Evolutionary conservation across 2,113 vertebrate species (phyloP), one percentile per base, ranked within the genome.

Genomic region (Barbus barbus): DNA sequence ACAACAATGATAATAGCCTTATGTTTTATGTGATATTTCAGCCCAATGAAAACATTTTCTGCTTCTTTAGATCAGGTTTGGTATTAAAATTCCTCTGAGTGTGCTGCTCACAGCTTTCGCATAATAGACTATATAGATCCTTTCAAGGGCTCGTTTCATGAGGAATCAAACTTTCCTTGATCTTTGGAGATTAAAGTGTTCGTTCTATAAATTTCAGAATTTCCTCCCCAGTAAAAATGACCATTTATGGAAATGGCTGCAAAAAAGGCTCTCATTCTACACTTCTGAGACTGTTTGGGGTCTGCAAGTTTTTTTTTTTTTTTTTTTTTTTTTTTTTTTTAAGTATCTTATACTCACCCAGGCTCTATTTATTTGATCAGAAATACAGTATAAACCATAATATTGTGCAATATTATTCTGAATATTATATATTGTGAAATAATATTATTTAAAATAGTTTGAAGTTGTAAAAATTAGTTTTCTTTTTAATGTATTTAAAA

Each of bases 1-100:
- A 53, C 44, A 9, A 74, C 83, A 87, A 82, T 90, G 79, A 86
- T 67, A 73, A 83, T 81, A 83, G 41, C 38, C n/a, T 67, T 41
- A 36, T 48, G 48, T 76, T 69, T 76, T 61, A 53, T 81, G 12
- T 44, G 76, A 78, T 41, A n/a, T 63, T 41, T 75, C 20, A 44
- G 11, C 20, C 28, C 3, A 65, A 6, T 38, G 5, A 38, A n/a
- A 5, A 38, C 36, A 38, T 38, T 38, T 41, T 33, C 24, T 11
- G n/a, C 12, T 61, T 65, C 18, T 75, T 65, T 36, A 58, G 41
- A 61, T 75, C 56, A 11, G 67, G 16, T 85, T 28, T 24, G 14
- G 33, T 41, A 41, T 56, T 60, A 9, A 20, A 24, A 73, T 33
- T n/a, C 60, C 8, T 5, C 61, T 48, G 22, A 51, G 41, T n/a